Evolutionary conservation across 2,888 invertebrate species (phyloP).

Genomic region (Peribatodes rhomboidaria): DNA sequence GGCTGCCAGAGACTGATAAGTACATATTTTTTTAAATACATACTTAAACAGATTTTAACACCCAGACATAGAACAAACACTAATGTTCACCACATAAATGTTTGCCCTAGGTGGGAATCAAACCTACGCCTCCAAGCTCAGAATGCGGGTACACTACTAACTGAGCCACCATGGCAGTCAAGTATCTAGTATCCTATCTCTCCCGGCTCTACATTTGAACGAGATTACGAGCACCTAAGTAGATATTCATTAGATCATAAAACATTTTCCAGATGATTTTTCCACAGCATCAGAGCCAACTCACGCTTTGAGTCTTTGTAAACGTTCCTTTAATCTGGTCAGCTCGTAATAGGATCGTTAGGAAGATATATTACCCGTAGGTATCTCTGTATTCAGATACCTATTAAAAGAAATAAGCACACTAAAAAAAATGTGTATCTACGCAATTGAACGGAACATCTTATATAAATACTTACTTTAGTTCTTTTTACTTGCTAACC

Average conservation of each 20-base stretch:
- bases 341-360: conserved; percentile 43
- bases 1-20: too few species aligned
- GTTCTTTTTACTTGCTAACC: too few species aligned
- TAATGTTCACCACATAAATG: too few species aligned
- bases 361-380: conserved; percentile 37
- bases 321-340: conserved; percentile 44
- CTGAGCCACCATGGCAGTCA: too few species aligned
- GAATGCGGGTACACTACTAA: too few species aligned
- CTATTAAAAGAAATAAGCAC: conserved; percentile 24
- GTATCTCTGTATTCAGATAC: conserved; percentile 22
- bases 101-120: too few species aligned
- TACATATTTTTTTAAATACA: too few species aligned
- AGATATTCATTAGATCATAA: conserved; percentile 5
- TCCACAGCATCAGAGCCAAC: conserved; percentile 15
- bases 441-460: background rate
- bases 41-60: too few species aligned
- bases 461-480: background rate
- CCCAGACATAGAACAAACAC: too few species aligned
- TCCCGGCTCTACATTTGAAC: background rate
- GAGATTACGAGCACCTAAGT: background rate
- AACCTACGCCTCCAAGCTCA: too few species aligned
- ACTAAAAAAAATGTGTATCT: conserved; percentile 19
- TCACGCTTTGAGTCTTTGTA: conserved; percentile 39
- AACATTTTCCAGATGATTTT: conserved; percentile 21
- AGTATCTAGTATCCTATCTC: background rate